phyloP scores from a whole-genome alignment of 2,888 invertebrate species.

The Tinea semifulvella region DNA sequence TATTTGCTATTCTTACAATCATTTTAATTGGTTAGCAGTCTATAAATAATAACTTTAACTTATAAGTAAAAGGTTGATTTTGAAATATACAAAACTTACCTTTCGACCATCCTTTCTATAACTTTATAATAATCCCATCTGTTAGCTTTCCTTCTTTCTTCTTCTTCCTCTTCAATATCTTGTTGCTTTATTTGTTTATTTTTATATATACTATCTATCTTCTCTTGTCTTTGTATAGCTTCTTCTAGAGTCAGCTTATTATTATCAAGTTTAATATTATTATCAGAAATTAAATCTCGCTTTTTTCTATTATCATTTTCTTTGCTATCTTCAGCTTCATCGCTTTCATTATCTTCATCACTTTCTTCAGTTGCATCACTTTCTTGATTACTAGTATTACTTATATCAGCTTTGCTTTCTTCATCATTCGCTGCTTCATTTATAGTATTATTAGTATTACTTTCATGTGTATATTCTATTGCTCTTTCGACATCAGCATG shows the following conservation, averaged over 20 bases:
- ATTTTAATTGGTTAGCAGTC: too few species aligned
- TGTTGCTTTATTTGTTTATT: too few species aligned
- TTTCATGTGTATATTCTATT: slow-evolving; percentile 16
- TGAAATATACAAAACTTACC: slow-evolving; percentile 52
- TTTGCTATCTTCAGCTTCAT: slow-evolving; percentile 49
- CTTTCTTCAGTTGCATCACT: slow-evolving; percentile 18
- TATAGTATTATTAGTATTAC: slow-evolving; percentile 26
- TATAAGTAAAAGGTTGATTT: too few species aligned
- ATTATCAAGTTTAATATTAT: slow-evolving; percentile 25
- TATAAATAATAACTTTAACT: too few species aligned
- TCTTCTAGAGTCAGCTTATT: slow-evolving; percentile 46
- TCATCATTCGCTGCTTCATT: slow-evolving; percentile 24
- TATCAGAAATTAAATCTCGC: slow-evolving; percentile 30
- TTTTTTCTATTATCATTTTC: slow-evolving; percentile 26
- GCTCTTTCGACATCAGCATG: not conserved
- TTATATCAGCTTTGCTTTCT: slow-evolving; percentile 23
- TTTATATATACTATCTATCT: slow-evolving; percentile 41
- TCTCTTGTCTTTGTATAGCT: slow-evolving; percentile 58
- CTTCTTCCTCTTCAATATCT: slow-evolving; percentile 46
- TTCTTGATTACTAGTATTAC: slow-evolving; percentile 26
- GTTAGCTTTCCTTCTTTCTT: slow-evolving; percentile 52
- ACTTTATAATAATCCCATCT: slow-evolving; percentile 75
- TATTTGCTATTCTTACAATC: too few species aligned
- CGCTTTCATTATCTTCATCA: slow-evolving; percentile 32
- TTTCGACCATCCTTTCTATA: slow-evolving; percentile 66